Conservation (phyloP, 2,113 vertebrate species). For the Pao palembangensis region DNA sequence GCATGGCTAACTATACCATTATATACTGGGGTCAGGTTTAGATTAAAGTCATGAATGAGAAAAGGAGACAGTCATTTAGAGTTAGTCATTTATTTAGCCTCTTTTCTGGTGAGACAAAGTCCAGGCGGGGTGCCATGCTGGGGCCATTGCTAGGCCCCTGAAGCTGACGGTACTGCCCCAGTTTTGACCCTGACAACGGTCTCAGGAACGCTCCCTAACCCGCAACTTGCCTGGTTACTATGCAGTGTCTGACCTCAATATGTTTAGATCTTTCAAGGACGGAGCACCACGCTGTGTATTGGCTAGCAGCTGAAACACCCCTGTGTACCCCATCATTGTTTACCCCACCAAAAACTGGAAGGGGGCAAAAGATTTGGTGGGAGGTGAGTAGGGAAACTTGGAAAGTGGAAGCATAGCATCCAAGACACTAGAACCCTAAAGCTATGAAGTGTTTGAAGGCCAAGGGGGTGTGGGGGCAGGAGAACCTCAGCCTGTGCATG, state of each 20-base stretch:
- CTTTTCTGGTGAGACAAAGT: constrained; percentile 70
- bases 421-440: constrained; percentile 53
- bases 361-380: constrained; percentile 9
- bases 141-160: constrained; percentile 53
- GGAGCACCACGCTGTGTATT: constrained; percentile 61
- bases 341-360: constrained; percentile 57
- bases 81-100: constrained; percentile 76
- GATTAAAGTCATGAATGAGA: constrained; percentile 74
- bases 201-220: constrained; percentile 65
- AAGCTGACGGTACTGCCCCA: constrained; percentile 59
- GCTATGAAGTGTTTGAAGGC: constrained; percentile 35
- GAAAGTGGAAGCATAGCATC: constrained; percentile 49
- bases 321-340: constrained; percentile 66
- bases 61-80: constrained; percentile 74
- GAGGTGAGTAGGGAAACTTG: constrained; percentile 20
- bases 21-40: constrained; percentile 63
- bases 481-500: constrained; percentile 17
- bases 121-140: constrained; percentile 62
- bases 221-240: constrained; percentile 57
- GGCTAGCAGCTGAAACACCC: constrained; percentile 62
- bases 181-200: constrained; percentile 72
- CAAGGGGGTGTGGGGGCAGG: no score
- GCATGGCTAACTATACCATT: constrained; percentile 50
- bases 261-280: constrained; percentile 69
- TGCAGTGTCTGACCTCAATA: constrained; percentile 73